Evolutionary conservation across 1,140 invertebrate species (phyloP).

Genomic region (Drepana arcuata): DNA sequence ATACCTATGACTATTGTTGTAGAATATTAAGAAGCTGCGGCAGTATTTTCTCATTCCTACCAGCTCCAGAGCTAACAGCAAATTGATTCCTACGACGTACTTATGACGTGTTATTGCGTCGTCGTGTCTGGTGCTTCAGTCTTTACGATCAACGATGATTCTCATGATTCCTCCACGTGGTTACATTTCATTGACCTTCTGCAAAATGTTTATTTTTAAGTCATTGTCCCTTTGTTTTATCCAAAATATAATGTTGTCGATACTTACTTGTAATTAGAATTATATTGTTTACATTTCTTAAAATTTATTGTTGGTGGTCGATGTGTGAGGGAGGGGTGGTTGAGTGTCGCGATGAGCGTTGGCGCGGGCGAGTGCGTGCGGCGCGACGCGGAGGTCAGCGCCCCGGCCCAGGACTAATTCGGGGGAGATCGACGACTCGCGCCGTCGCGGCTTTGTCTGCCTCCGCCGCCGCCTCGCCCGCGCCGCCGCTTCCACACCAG

Average conservation of each 20-base stretch:
- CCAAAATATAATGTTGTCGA: too few relatives aligned
- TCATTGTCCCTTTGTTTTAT: conserved; percentile 21
- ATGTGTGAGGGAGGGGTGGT: conserved; percentile 4
- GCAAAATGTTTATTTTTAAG: conserved; percentile 14
- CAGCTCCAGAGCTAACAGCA: too few relatives aligned
- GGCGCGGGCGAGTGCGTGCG: conserved; percentile 27
- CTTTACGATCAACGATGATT: too few relatives aligned
- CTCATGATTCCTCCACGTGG: conserved; percentile 26
- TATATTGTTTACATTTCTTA: too few relatives aligned
- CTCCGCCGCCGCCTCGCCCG: conserved; percentile 32
- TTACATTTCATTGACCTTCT: conserved; percentile 32
- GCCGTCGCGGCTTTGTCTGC: conserved; percentile 56
- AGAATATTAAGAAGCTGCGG: too few relatives aligned
- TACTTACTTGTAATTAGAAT: too few relatives aligned
- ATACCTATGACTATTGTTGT: too few relatives aligned
- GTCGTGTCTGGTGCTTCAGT: too few relatives aligned
- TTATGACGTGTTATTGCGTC: conserved; percentile 18
- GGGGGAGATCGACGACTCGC: conserved; percentile 66
- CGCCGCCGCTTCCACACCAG: too few relatives aligned
- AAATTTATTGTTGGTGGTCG: conserved; percentile 5
- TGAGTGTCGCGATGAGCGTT: conserved; percentile 10
- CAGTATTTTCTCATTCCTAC: too few relatives aligned
- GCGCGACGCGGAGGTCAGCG: conserved; percentile 44
- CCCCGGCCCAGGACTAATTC: conserved; percentile 66
- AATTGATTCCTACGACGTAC: conserved; percentile 16